A percentile compares a stretch with the other conserved stretches of the same genome.
phyloP scores from a whole-genome alignment of 2,888 invertebrate genomes.

The Hyposoter dolosus region DNA sequence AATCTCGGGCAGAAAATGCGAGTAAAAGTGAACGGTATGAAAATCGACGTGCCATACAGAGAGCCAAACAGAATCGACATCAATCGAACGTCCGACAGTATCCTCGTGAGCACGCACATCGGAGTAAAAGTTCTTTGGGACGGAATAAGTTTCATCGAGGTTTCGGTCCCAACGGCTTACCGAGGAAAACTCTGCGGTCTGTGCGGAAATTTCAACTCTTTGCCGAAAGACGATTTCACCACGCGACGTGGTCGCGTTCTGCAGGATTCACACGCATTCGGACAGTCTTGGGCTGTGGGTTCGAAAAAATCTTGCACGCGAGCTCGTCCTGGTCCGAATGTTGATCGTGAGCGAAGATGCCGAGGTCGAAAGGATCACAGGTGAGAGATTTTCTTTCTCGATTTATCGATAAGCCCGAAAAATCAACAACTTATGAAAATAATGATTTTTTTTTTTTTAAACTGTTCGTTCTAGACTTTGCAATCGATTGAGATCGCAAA shows the following conservation, averaged over 20 bases:
- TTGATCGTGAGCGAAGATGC: conserved; percentile 83
- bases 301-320: conserved; percentile 90
- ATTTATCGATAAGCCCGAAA: conserved; percentile 51
- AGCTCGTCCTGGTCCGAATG: conserved; percentile 84
- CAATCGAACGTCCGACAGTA: conserved; percentile 88
- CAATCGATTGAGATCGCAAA: conserved; percentile 85
- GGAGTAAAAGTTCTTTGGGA: conserved; percentile 96
- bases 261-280: conserved; percentile 90
- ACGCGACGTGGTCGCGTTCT: conserved; percentile 89
- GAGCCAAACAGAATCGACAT: conserved; percentile 87
- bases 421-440: background rate
- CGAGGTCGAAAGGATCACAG: conserved; percentile 81
- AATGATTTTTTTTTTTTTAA: background rate
- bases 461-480: conserved; percentile 82
- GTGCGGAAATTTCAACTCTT: conserved; percentile 97
- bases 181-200: conserved; percentile 94
- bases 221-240: conserved; percentile 93
- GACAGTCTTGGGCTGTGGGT: conserved; percentile 96
- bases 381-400: conserved; percentile 77
- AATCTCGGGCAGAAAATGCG: conserved; percentile 94
- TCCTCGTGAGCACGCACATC: conserved; percentile 89
- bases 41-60: conserved; percentile 90
- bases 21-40: conserved; percentile 93
- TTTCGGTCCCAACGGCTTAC: conserved; percentile 90
- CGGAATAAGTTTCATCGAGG: conserved; percentile 96